Percentiles rank a stretch among this genome's conserved stretches.
These are phyloP conservation scores for Rotaria macrura DNA, from an alignment of 2,888 invertebrate species.

Conservation along the genomic window DNA sequence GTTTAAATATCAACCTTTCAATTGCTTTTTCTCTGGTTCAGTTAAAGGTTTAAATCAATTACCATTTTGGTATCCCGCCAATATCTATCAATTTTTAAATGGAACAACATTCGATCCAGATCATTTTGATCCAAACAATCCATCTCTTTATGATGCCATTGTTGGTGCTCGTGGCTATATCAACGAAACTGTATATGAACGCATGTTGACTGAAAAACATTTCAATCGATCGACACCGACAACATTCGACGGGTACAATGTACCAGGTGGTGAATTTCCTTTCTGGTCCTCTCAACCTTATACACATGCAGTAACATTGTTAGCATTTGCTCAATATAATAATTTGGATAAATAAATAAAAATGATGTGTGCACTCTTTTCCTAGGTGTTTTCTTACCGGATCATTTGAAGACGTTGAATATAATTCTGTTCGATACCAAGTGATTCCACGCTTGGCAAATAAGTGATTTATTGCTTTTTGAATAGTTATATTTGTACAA, in stretches of 20 bases:
- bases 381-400: background rate
- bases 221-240: slow-evolving; percentile 28
- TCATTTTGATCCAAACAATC: background rate
- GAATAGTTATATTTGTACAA: background rate
- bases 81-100: slow-evolving; percentile 33
- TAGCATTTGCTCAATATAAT: slow-evolving; percentile 33
- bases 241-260: slow-evolving; percentile 31
- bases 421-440: slow-evolving; percentile 6
- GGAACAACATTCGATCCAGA: slow-evolving; percentile 28
- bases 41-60: slow-evolving; percentile 32
- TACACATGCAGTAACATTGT: slow-evolving; percentile 29
- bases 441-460: background rate
- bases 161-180: slow-evolving; percentile 30
- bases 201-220: slow-evolving; percentile 26
- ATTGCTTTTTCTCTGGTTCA: slow-evolving; percentile 32
- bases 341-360: slow-evolving; percentile 22
- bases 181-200: slow-evolving; percentile 24
- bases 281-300: slow-evolving; percentile 33
- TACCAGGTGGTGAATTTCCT: slow-evolving; percentile 25
- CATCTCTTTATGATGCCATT: background rate
- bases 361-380: too few species aligned
- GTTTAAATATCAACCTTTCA: slow-evolving; percentile 27
- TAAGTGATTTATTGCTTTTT: background rate
- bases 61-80: slow-evolving; percentile 33
- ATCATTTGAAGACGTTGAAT: background rate